Conservation (phyloP, 2,113 vertebrate genomes). For the Ia io region DNA sequence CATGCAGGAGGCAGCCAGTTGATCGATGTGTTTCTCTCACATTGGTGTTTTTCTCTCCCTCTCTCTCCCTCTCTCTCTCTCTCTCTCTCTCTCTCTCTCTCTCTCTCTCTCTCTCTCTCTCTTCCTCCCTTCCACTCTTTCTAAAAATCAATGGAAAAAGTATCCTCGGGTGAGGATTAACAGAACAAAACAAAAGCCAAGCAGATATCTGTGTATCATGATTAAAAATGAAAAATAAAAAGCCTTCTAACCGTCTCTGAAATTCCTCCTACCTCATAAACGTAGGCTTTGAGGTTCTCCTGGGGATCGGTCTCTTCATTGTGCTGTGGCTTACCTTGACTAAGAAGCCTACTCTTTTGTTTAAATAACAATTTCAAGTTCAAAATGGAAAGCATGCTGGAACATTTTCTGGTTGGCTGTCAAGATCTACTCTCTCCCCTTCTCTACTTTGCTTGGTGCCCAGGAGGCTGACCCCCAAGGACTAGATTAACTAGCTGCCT, state of each 20-base stretch:
- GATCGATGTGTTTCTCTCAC: no score
- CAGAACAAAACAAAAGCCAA: constrained; percentile 51
- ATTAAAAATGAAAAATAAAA: constrained; percentile 74
- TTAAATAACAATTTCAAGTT: constrained; percentile 69
- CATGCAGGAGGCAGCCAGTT: no score
- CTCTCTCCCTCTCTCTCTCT: no score
- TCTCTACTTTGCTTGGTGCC: background rate
- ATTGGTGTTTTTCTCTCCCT: no score
- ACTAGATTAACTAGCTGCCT: background rate
- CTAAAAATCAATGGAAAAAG: no score
- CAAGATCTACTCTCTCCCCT: background rate
- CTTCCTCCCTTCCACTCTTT: no score
- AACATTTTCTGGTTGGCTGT: background rate
- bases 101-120: no score
- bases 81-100: no score
- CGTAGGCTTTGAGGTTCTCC: constrained; percentile 45
- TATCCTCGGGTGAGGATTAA: no score
- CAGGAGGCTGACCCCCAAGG: background rate
- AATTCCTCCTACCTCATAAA: constrained; percentile 66
- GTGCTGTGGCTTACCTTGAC: constrained; percentile 61
- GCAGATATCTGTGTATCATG: constrained; percentile 71
- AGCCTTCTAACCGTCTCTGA: constrained; percentile 62
- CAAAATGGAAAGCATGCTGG: constrained; percentile 41
- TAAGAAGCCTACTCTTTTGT: constrained; percentile 55
- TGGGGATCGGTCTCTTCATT: constrained; percentile 54